Evolutionary conservation across 1,140 invertebrate genomes (phyloP), one percentile per base, ranked within the genome.

Genomic region (Ceratitis capitata): DNA sequence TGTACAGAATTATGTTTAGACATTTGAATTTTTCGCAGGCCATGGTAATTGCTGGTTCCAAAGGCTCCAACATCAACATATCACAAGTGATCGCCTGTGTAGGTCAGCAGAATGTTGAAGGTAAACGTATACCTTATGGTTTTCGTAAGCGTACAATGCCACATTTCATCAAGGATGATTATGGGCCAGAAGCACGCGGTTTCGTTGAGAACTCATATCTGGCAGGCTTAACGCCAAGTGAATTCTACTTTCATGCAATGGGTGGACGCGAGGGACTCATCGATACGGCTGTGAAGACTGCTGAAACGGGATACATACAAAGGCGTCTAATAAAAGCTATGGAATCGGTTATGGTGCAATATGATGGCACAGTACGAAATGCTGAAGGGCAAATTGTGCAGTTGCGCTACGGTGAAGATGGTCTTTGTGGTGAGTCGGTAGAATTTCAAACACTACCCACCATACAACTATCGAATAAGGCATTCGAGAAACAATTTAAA

Each of bases 181-280:
- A 99, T 91, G 98, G 98, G 94, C 98, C 98, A 47, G 98, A 99
- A 92, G 98, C 97, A 0, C 96, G 98, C 93, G 98, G 98, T 39
- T 99, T 99, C 93, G 98, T 99, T 85, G 98, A 99, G 93, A 99
- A 99, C 92, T 99, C 98, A 0, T 99, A 99, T 92, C 95, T 99
- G 87, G 98, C 98, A 89, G 98, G 98, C 87, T 93, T 99, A 87
- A 99, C 98, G 2, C 98, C 98, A 0, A 98, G 98, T 0, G 98
- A 99, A 91, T 99, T 99, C 91, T 99, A 97, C 93, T 99, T 99
- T 92, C 98, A 99, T 93, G 98, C 98, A 89, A 99, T 99, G 98
- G 98, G 98, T 92, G 98, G 98, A 93, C 95, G 98, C 92, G 98
- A 99, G 94, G 98, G 98, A 96, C 95, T 99, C 86, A 99, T 99